phyloP scores from a whole-genome alignment of 2,888 invertebrate genomes.

The Tupiocoris notatus region DNA sequence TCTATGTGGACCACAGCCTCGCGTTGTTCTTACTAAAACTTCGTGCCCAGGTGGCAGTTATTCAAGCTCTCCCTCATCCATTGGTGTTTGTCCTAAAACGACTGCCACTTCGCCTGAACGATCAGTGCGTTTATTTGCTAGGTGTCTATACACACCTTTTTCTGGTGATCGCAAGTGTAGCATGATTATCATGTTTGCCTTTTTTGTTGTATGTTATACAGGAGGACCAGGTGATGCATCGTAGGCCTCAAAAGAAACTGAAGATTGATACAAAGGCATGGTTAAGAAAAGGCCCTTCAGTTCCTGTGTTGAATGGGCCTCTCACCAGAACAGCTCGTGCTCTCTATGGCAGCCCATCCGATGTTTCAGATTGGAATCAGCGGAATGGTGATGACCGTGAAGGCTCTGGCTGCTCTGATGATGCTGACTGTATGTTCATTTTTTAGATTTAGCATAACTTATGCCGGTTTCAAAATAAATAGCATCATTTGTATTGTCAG shows the following conservation, averaged over 20 bases:
- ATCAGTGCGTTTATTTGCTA: neutral
- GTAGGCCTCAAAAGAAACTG: slow-evolving; percentile 1
- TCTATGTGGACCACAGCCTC: slow-evolving; percentile 3
- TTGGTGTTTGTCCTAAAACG: neutral
- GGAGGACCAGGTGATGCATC: neutral
- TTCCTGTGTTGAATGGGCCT: slow-evolving; percentile 14
- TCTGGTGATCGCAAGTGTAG: no score
- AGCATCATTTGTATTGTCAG: no score
- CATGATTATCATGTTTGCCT: no score
- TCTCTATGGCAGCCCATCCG: slow-evolving; percentile 24
- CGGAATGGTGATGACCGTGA: neutral
- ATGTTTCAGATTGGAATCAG: neutral
- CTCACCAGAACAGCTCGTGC: slow-evolving; percentile 29
- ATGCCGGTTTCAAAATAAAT: no score
- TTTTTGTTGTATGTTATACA: no score
- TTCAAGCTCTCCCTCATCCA: neutral
- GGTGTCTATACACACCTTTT: no score
- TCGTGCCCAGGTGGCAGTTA: neutral
- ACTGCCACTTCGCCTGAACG: neutral
- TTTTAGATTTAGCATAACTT: no score
- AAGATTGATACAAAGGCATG: slow-evolving; percentile 11
- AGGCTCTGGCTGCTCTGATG: neutral
- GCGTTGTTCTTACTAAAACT: slow-evolving; percentile 24
- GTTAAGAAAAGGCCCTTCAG: slow-evolving; percentile 28
- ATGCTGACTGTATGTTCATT: no score